A percentile compares a stretch with the other conserved stretches of the same genome.
Evolutionary conservation across 2,797 vertebrate genomes (phyloP).

Genomic region (Gouania willdenowi): DNA sequence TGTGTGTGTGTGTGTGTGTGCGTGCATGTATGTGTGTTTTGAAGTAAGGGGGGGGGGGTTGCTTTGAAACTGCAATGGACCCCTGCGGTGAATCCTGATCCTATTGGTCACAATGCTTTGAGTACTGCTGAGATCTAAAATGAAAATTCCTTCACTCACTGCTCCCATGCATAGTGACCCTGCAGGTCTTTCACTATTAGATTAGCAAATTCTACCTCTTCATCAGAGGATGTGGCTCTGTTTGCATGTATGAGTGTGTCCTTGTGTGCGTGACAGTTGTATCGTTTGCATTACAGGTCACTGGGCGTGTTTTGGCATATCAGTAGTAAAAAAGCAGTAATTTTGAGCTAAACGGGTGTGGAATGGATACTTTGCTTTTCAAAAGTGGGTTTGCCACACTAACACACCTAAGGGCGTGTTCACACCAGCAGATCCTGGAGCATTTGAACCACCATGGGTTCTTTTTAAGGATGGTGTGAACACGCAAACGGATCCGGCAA

Average conservation of each 20-base stretch:
- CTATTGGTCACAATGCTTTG: conserved; percentile 64
- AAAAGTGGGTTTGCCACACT: too few relatives aligned
- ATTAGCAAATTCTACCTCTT: conserved; percentile 41
- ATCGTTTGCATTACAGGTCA: conserved; percentile 37
- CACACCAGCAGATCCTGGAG: too few relatives aligned
- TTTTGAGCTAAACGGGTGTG: too few relatives aligned
- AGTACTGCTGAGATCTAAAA: conserved; percentile 65
- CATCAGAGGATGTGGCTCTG: conserved; percentile 29
- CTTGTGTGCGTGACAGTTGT: conserved; percentile 8
- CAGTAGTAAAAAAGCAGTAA: too few relatives aligned
- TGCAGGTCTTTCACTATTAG: conserved; percentile 51
- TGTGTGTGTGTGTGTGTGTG: not conserved
- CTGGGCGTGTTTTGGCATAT: conserved; percentile 17
- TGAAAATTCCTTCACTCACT: conserved; percentile 68
- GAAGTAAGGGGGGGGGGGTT: conserved; percentile 40
- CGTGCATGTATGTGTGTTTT: conserved; percentile 16
- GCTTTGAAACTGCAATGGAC: conserved; percentile 52
- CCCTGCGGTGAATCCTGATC: conserved; percentile 61
- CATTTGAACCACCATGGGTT: too few relatives aligned
- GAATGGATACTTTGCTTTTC: too few relatives aligned
- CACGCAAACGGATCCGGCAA: too few relatives aligned
- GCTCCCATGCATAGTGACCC: conserved; percentile 49
- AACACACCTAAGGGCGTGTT: too few relatives aligned
- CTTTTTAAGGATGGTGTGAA: too few relatives aligned
- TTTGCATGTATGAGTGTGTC: conserved; percentile 29